These are phyloP conservation scores for Melinaea marsaeus DNA, from an alignment of 2,888 invertebrate genomes.

Conservation along the genomic window DNA sequence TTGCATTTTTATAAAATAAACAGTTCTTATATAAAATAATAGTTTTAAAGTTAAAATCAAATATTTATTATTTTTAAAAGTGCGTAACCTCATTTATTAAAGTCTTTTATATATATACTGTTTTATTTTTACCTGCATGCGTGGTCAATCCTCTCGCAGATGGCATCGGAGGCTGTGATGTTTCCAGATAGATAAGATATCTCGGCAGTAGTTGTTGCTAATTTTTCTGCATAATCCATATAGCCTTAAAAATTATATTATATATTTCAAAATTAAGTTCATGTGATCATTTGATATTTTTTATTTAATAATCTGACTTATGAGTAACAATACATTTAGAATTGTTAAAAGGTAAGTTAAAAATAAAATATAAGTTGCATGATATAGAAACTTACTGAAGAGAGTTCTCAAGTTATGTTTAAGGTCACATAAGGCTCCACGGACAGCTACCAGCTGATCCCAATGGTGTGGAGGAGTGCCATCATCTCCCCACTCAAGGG, in stretches of 20 bases:
- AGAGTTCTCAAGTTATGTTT: constrained; percentile 64
- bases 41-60: not conserved
- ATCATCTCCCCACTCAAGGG: constrained; percentile 69
- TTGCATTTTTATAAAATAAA: constrained; percentile 3
- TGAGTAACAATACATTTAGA: no score
- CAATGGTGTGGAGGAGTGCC: constrained; percentile 71
- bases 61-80: constrained; percentile 17
- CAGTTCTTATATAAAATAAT: constrained; percentile 4
- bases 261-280: not conserved
- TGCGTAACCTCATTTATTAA: constrained; percentile 35
- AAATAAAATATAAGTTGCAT: not conserved
- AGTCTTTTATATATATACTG: constrained; percentile 29
- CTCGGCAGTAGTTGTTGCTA: constrained; percentile 74
- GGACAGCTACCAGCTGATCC: constrained; percentile 67
- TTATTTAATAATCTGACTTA: no score
- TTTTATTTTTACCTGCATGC: constrained; percentile 56
- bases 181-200: constrained; percentile 76
- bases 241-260: constrained; percentile 51
- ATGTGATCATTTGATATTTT: no score
- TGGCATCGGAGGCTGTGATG: constrained; percentile 71
- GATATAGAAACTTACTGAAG: constrained; percentile 49
- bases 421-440: constrained; percentile 64
- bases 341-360: no score
- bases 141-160: constrained; percentile 74
- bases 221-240: constrained; percentile 76